Evolutionary conservation across 2,888 invertebrate genomes (phyloP), one percentile per base, ranked within the genome.

Genomic region (Tridacna gigas): DNA sequence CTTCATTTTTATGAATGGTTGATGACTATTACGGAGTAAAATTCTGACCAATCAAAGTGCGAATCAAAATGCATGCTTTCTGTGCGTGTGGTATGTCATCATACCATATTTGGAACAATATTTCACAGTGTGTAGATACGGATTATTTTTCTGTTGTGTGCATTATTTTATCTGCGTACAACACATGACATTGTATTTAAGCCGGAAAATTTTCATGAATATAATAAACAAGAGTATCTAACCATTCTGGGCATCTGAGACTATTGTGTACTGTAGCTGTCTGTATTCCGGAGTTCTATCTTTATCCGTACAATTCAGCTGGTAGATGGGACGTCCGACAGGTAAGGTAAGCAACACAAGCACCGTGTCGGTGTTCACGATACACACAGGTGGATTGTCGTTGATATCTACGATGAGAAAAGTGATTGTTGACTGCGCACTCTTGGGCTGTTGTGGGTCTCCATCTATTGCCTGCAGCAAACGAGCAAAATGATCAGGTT

Each of bases 391-490:
- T 0, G 73, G 26, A 4, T 84, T 76, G 63, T 87, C 86, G 65
- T 87, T 87, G 25, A 87, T 69, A 65, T 87, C 86, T 20, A 48
- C 20, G 0, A 87, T 51, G 22, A n/a, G 22, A 20, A 87, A 80
- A 3, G 45, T 48, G 0, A 87, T 74, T 12, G 78, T 67, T 12
- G 86, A 45, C 15, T 75, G 66, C 4, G 75, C 77, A 12, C 61
- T 25, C 11, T 73, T 69, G 28, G 77, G 79, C 26, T 71, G 51
- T 25, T 71, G 71, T 47, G 73, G 75, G 11, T 74, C 82, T 37
- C 79, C 80, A 51, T 86, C 86, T 13, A 74, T 45, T 9, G 84
- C 86, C 86, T 87, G 51, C 11, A 25, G 20, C 20, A 28, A 45
- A 28, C 28, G 28, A 5, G 28, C 25, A 67, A 4, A 67, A 65